A percentile compares a stretch with the other conserved stretches of the same genome.
Conservation (phyloP, 2,113 vertebrate species). For the Panthera leo region DNA sequence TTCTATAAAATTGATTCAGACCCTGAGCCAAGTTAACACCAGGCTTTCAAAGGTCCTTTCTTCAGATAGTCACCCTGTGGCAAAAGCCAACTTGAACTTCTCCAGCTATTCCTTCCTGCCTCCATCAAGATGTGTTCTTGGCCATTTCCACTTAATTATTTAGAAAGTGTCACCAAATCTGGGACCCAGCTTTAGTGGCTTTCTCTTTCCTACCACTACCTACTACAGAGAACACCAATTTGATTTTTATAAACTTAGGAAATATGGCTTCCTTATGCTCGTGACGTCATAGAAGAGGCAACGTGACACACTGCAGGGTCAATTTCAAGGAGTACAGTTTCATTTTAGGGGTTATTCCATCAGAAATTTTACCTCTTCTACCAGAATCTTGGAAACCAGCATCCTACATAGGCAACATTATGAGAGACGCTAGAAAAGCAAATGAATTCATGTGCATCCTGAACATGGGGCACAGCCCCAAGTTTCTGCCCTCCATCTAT, state of each 20-base stretch:
- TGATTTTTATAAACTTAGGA: neutral
- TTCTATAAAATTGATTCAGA: neutral
- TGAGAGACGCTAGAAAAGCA: neutral
- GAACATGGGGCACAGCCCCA: neutral
- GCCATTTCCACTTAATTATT: neutral
- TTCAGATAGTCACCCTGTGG: neutral
- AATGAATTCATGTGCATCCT: neutral
- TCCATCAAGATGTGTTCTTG: neutral
- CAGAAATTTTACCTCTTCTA: neutral
- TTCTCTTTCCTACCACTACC: neutral
- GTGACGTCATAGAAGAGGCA: neutral
- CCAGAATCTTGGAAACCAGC: neutral
- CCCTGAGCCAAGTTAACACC: neutral
- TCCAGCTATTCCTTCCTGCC: neutral
- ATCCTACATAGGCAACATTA: neutral
- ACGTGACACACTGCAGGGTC: accelerated
- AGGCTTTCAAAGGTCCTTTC: neutral
- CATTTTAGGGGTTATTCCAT: neutral
- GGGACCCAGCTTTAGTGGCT: neutral
- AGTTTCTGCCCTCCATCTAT: neutral
- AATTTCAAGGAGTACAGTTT: neutral
- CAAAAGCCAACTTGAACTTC: neutral
- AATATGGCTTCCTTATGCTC: neutral
- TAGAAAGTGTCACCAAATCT: neutral
- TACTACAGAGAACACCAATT: neutral